Conservation (phyloP, 2,888 invertebrate species). For the Polyommatus iphigenia region DNA sequence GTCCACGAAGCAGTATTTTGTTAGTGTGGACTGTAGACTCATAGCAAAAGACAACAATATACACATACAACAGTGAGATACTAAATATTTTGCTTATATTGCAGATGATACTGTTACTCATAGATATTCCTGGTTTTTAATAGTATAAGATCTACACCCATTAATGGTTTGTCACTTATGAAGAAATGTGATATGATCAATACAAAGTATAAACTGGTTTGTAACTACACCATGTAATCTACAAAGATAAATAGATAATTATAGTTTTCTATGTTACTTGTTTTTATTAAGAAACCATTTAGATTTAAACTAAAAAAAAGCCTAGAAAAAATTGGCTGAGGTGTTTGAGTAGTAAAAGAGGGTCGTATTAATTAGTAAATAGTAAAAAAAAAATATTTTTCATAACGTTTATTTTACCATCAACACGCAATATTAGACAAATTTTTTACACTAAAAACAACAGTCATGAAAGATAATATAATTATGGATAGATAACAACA, state of each 20-base stretch:
- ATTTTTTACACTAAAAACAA: conserved; percentile 60
- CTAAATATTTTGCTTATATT: too few relatives aligned
- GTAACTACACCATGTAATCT: not conserved
- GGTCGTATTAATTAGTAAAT: too few relatives aligned
- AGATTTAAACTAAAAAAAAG: not conserved
- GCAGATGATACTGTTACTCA: not conserved
- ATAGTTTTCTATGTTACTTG: not conserved
- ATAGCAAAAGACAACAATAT: not conserved
- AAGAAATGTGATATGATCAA: conserved; percentile 13
- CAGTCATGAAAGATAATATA: conserved; percentile 46
- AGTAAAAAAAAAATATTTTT: conserved; percentile 43
- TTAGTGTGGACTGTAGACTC: not conserved
- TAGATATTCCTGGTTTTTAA: not conserved
- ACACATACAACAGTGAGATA: not conserved
- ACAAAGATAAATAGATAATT: not conserved
- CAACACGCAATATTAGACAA: conserved; percentile 70
- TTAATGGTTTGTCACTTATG: not conserved
- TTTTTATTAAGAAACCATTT: conserved; percentile 1
- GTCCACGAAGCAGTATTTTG: too few relatives aligned
- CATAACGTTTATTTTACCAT: conserved; percentile 72
- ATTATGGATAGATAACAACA: conserved; percentile 39
- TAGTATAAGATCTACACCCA: not conserved
- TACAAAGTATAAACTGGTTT: not conserved
- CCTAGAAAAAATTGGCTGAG: not conserved
- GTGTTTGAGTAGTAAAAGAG: not conserved